Evolutionary conservation across 2,797 vertebrate genomes (phyloP).

Genomic region (Enteromius mattozi): DNA sequence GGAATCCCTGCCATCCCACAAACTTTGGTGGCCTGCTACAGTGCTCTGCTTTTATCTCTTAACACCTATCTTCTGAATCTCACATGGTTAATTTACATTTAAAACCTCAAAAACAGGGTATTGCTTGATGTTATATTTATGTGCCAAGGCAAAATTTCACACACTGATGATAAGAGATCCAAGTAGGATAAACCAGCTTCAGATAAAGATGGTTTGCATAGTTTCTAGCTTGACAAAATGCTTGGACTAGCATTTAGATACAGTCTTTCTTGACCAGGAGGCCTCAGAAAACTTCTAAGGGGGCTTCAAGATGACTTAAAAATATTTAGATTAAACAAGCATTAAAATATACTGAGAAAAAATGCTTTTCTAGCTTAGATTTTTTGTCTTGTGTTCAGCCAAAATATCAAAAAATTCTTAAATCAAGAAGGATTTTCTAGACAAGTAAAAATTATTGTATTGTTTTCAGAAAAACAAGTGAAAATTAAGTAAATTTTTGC

Average conservation of each 20-base stretch:
- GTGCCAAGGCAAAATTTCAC: constrained; percentile 10
- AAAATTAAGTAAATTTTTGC: no score
- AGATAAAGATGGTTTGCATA: background rate
- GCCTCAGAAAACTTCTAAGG: background rate
- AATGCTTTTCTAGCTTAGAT: no score
- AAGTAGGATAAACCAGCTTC: background rate
- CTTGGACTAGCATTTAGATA: background rate
- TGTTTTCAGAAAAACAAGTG: no score
- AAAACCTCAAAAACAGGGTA: background rate
- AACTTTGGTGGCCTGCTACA: background rate
- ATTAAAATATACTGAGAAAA: background rate
- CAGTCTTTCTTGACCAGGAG: background rate
- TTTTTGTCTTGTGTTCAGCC: no score
- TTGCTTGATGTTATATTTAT: constrained; percentile 1
- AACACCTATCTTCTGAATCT: constrained; percentile 12
- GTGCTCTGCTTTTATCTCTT: background rate
- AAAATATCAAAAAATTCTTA: no score
- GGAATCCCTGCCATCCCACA: background rate
- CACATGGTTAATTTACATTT: constrained; percentile 11
- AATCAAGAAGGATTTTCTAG: no score
- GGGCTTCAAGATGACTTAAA: background rate
- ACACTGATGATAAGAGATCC: background rate
- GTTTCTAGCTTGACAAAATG: background rate
- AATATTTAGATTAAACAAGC: background rate
- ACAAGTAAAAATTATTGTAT: no score